Evolutionary conservation across 92 coral and sea anemone genomes (phyloP).

Genomic region (Micromussa lordhowensis): DNA sequence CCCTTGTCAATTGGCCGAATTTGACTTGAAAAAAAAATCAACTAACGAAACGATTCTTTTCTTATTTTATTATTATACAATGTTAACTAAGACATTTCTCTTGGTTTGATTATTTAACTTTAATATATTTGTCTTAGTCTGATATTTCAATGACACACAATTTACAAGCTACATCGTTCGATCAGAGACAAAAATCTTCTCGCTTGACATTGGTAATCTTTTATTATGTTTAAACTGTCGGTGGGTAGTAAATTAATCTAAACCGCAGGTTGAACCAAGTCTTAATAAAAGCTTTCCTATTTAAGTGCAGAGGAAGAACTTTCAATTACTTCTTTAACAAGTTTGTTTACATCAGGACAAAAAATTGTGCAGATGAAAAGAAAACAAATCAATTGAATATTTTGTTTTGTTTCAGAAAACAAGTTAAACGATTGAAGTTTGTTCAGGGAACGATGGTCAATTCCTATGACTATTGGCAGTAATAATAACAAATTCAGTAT

Average conservation of each 20-base stretch:
- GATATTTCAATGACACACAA: background rate
- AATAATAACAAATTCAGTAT: background rate
- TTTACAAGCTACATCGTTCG: background rate
- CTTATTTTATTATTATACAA: background rate
- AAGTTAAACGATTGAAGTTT: background rate
- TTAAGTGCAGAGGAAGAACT: constrained; percentile 10
- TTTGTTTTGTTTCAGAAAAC: background rate
- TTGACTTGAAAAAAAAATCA: background rate
- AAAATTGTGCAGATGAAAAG: background rate
- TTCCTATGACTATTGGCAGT: too few relatives aligned
- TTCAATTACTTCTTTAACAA: constrained; percentile 21
- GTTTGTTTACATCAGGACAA: constrained; percentile 13
- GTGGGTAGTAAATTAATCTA: constrained; percentile 44
- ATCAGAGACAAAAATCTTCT: background rate
- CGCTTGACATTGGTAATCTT: background rate
- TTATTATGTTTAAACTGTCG: constrained; percentile 16
- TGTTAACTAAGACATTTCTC: background rate
- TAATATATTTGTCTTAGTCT: background rate
- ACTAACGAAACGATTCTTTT: background rate
- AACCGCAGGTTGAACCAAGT: constrained; percentile 3
- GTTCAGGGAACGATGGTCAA: background rate
- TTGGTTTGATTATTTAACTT: background rate
- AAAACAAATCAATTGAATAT: constrained; percentile 11
- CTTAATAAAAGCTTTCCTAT: constrained; percentile 33
- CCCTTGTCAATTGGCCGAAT: background rate